Evolutionary conservation across 2,888 invertebrate genomes (phyloP).

Genomic region (Willowsia nigromaculata): DNA sequence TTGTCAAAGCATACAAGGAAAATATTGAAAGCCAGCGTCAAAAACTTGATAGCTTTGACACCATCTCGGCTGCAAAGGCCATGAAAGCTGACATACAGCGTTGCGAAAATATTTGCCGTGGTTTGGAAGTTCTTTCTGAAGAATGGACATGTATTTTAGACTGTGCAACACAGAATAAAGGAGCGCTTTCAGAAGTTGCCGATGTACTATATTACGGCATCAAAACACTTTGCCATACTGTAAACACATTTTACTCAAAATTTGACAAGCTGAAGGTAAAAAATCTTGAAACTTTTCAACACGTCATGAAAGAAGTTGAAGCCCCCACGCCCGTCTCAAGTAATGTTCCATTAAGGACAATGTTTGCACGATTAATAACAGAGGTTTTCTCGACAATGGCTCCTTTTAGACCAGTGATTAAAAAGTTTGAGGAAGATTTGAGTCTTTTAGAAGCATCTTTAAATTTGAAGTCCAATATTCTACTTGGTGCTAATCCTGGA

Average conservation of each 20-base stretch:
- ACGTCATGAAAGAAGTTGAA: neutral
- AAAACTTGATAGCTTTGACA: neutral
- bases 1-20: neutral
- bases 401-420: neutral
- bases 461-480: neutral
- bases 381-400: neutral
- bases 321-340: neutral
- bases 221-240: neutral
- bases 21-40: neutral
- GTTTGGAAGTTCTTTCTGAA: neutral
- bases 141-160: neutral
- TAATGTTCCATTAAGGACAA: neutral
- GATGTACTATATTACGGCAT: neutral
- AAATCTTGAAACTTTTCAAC: neutral
- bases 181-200: neutral
- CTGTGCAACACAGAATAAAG: neutral
- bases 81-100: neutral
- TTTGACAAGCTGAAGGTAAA: neutral
- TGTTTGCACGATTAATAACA: neutral
- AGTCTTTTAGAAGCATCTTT: neutral
- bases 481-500: slow-evolving; percentile 40
- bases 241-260: neutral
- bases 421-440: neutral
- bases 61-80: neutral
- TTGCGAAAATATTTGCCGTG: neutral